Evolutionary conservation across 2,113 vertebrate genomes (phyloP).

Genomic region (Meles meles): DNA sequence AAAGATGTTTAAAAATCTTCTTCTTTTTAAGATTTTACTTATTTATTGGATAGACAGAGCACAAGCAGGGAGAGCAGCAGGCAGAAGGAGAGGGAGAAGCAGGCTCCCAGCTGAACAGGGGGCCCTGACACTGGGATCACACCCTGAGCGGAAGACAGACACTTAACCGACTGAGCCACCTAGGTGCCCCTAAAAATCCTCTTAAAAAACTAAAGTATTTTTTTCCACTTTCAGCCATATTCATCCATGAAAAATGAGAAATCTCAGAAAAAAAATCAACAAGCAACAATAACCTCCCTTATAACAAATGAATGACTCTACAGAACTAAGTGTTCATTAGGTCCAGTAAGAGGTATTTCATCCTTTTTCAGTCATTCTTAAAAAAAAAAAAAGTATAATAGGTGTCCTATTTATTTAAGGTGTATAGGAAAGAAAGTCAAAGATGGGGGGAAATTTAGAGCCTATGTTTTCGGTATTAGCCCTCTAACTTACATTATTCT

Average conservation of each 20-base stretch:
- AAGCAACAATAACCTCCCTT: neutral
- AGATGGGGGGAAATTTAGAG: neutral
- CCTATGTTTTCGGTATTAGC: neutral
- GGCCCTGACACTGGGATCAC: too few species aligned
- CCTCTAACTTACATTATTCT: neutral
- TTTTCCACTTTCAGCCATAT: neutral
- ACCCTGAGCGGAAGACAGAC: too few species aligned
- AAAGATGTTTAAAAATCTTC: constrained; percentile 13
- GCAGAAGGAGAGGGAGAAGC: neutral
- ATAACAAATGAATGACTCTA: constrained; percentile 7
- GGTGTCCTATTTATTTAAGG: neutral
- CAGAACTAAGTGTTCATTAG: neutral
- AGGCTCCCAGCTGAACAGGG: too few species aligned
- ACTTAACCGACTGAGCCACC: too few species aligned
- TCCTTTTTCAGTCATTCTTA: neutral
- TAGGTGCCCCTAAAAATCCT: neutral
- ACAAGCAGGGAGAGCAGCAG: neutral
- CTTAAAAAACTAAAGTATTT: constrained; percentile 25
- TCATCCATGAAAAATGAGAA: constrained; percentile 34
- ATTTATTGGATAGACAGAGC: neutral
- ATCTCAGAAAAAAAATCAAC: constrained; percentile 12
- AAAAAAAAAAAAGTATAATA: neutral
- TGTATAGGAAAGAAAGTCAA: neutral
- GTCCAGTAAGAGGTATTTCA: neutral
- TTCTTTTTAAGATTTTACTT: neutral